Conservation (phyloP, 2,888 invertebrate species). For the Rhyacophila evoluta region DNA sequence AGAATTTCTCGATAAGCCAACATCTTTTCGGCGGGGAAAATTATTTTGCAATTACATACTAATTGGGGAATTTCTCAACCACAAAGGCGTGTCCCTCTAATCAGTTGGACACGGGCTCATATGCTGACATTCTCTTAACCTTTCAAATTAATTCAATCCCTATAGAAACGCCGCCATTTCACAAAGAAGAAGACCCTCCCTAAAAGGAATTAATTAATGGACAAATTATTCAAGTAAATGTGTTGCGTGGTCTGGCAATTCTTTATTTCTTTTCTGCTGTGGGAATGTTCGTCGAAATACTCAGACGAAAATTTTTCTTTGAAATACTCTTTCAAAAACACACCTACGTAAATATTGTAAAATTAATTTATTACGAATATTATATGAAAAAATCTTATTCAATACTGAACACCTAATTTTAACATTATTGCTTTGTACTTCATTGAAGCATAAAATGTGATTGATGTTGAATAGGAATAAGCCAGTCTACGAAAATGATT, state of each 20-base stretch:
- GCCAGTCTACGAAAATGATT: too few species aligned
- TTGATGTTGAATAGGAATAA: too few species aligned
- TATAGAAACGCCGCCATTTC: neutral
- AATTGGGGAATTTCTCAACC: neutral
- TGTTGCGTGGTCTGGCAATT: neutral
- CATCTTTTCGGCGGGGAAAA: neutral
- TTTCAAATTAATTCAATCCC: conserved; percentile 18
- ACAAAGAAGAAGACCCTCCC: neutral
- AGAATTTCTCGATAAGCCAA: too few species aligned
- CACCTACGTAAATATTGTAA: too few species aligned
- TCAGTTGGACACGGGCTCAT: neutral
- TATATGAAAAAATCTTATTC: too few species aligned
- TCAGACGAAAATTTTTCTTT: neutral
- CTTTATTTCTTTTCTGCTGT: neutral
- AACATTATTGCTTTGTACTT: too few species aligned
- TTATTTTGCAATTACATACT: neutral
- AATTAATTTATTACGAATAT: too few species aligned
- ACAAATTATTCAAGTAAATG: neutral
- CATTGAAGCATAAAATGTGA: too few species aligned
- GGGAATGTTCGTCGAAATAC: neutral
- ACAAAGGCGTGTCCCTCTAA: neutral
- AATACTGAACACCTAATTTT: too few species aligned
- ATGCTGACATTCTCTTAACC: neutral
- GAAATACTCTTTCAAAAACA: neutral
- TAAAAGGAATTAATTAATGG: too few species aligned